phyloP scores from a whole-genome alignment of 2,888 invertebrate species.

The Periphyllus acericola region DNA sequence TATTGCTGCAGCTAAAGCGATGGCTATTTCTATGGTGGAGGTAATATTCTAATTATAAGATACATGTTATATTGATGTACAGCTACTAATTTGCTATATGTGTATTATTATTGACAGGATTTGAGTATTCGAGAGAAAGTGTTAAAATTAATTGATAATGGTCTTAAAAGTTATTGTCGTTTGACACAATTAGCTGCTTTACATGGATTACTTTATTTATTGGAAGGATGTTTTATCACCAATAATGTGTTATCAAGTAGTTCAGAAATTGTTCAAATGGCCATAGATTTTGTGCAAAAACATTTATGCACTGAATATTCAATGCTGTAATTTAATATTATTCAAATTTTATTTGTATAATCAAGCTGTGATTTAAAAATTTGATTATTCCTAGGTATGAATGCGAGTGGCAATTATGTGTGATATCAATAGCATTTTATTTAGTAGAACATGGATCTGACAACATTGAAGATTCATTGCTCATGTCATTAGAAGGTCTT shows the following conservation, averaged over 20 bases:
- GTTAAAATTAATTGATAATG: slow-evolving; percentile 69
- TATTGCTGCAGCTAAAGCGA: slow-evolving; percentile 76
- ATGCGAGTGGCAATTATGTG: slow-evolving; percentile 68
- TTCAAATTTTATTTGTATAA: neutral
- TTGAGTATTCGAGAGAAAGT: slow-evolving; percentile 71
- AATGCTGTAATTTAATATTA: slow-evolving; percentile 43
- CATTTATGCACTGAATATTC: slow-evolving; percentile 58
- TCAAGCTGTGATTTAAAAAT: neutral
- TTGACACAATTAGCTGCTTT: slow-evolving; percentile 74
- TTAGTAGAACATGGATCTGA: slow-evolving; percentile 73
- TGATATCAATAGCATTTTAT: slow-evolving; percentile 80
- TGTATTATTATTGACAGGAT: slow-evolving; percentile 28
- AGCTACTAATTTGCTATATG: neutral
- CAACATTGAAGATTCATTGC: slow-evolving; percentile 52
- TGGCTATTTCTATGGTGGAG: slow-evolving; percentile 71
- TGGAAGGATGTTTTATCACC: slow-evolving; percentile 69
- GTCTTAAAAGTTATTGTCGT: slow-evolving; percentile 74
- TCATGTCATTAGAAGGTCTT: slow-evolving; percentile 63
- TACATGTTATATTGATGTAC: neutral
- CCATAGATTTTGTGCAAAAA: slow-evolving; percentile 61
- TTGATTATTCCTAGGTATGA: slow-evolving; percentile 40
- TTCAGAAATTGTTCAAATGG: slow-evolving; percentile 53
- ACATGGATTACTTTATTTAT: slow-evolving; percentile 76
- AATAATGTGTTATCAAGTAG: slow-evolving; percentile 32
- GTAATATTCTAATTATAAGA: neutral